Evolutionary conservation across 2,888 invertebrate genomes (phyloP), one percentile per base, ranked within the genome.

Genomic region (Amphiduros pacificus): DNA sequence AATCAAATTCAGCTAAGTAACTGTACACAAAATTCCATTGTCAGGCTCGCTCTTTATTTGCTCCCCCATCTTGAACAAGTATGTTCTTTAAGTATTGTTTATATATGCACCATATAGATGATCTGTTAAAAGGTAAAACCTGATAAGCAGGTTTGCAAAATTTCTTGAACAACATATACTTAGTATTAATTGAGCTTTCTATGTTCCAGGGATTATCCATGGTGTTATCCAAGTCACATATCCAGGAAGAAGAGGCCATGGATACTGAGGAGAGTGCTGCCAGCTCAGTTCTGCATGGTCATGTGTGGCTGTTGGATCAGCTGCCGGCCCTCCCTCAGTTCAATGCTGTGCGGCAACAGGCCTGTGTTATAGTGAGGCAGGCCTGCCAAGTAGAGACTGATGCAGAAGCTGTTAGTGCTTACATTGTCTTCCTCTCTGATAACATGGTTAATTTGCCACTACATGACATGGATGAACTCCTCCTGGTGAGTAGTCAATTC

Each of bases 331-430:
- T 94, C 65, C 90, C 90, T 0, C 92, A 93, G 81, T 94, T 96
- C 84, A 83, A 84, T n/a, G 67, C 76, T 48, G 73, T 82, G 64
- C 75, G 72, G 59, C 60, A 58, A 5, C 71, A 76, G 59, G 71
- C 75, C 26, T 77, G 74, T 58, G 48, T 64, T 40, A 73, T 79
- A 24, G 68, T 79, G 22, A 70, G 80, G 4, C 89, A 92, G 68
- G 95, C 95, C 0, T 91, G 93, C 77, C 90, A 92, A 76, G 91
- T 93, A 61, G 96, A 97, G 85, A 94, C 93, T 73, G 89, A 90
- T 74, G 93, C 94, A 0, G 84, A 87, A 0, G 85, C 93, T 79
- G 89, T 93, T 61, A 89, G 90, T 60, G 90, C 91, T 44, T 96
- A 95, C 82, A 89, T 95, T 60, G 87, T 88, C 69, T 95, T 94